Evolutionary conservation across 2,888 invertebrate genomes (phyloP), one percentile per base, ranked within the genome.

Genomic region (Agriopis marginaria): DNA sequence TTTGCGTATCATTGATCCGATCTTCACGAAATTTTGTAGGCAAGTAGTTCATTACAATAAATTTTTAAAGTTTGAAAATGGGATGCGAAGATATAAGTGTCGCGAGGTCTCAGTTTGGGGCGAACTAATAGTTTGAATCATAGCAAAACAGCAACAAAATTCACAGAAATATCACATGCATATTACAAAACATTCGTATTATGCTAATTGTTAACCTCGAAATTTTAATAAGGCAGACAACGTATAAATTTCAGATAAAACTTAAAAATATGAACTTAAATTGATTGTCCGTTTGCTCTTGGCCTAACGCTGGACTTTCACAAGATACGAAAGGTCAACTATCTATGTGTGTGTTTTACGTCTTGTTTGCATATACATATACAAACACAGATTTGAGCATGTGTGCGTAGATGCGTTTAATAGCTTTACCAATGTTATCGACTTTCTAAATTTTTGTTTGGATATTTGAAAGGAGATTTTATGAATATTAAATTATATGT

Each of bases 271-370:
- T 61, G 51, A 64, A 50, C 60, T 64, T 45, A 61, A 61, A 66
- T 58, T 50, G 65, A 66, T 66, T 53, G 60, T 56, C 50, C 70
- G 66, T 59, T 54, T 74, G 71, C 49, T 66, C 63, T 66, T 60
- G 68, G 71, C 72, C 68, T 72, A 56, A 71, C 70, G 49, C 60
- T 64, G 70, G 77, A 87, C 91, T 91, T 91, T 91, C 91, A 91
- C 91, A 89, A 86, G 81, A 80, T 73, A 72, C 76, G 83, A 90
- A 89, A 91, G 91, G 91, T 91, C 90, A 91, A 80, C 76, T 77
- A 68, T 71, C 76, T 80, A 68, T 78, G 75, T 77, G 77, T 80
- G 75, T 74, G 77, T 80, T 78, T 32, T 75, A 73, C 75, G 73
- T 75, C 54, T 73, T 69, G 68, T 75, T 64, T 58, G 66, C 70